Evolutionary conservation across 2,113 vertebrate genomes (phyloP), one percentile per base, ranked within the genome.

Genomic region (Maccullochella peelii): DNA sequence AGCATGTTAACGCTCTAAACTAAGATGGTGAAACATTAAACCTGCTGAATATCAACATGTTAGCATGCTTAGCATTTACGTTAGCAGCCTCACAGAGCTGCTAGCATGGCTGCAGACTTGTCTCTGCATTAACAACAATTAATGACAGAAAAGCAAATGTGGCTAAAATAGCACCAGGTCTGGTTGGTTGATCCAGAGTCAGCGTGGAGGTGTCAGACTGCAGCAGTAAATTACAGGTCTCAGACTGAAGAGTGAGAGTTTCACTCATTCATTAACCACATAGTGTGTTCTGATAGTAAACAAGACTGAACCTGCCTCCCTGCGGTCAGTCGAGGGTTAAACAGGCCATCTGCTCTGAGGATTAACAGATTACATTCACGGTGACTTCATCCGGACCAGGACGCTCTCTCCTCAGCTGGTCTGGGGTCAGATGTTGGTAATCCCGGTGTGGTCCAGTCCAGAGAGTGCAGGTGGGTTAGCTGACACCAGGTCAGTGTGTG

Each of bases 291-390:
- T 50, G 42, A 20, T 50, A 44, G 21, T 79, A 16, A 21, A 12
- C 30, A 14, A 8, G 73, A 10, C 5, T 8, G 7, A 18, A 42
- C 16, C 61, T 66, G n/a, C 16, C 18, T 12, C 14, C 5, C 77
- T 27, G 57, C 5, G 6, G 65, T 18, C 61, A 44, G 15, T 44
- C 6, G 25, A 12, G 77, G 67, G 86, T 88, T 86, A 86, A 78
- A 0, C 0, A 18, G 74, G 67, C 90, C 94, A 94, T 92, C 92
- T 93, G 91, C 84, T 90, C 23, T 18, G 11, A 15, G 86, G 89
- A 91, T 95, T 95, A 95, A 75, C 89, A 86, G 94, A 94, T 95
- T 94, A 94, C 73, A 21, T 62, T 67, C 67, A 74, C 40, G 0
- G 21, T 7, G 30, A 25, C 6, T 44, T 79, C 75, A 55, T 84